Evolutionary conservation across 2,888 invertebrate species (phyloP).

Genomic region (Hartigia nigra): DNA sequence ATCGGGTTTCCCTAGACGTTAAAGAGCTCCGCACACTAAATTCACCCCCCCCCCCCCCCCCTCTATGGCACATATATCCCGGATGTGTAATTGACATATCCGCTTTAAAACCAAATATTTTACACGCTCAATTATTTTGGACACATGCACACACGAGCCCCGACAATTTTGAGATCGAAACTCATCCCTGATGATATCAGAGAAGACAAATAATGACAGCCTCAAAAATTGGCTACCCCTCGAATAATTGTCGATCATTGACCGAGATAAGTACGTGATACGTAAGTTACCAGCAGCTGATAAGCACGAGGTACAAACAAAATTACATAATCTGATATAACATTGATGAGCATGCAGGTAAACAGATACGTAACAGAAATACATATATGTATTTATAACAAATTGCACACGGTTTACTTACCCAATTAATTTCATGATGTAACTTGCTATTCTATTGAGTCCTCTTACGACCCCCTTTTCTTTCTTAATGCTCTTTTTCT

Average conservation of each 20-base stretch:
- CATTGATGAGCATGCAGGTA: not conserved
- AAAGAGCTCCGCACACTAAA: not conserved
- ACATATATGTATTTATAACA: not conserved
- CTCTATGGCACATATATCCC: not conserved
- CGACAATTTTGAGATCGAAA: not conserved
- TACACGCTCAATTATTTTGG: not conserved
- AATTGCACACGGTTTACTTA: slow-evolving; percentile 29
- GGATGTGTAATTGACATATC: not conserved
- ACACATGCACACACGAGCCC: not conserved
- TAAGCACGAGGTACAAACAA: not conserved
- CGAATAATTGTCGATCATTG: not conserved
- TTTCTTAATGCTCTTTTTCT: slow-evolving; percentile 16
- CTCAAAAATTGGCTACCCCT: not conserved
- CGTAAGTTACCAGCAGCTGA: not conserved
- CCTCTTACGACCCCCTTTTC: not conserved
- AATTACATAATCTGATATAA: not conserved
- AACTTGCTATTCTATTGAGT: not conserved
- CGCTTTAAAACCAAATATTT: not conserved
- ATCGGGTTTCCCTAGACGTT: not conserved
- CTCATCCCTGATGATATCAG: not conserved
- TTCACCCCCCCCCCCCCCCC: too few species aligned
- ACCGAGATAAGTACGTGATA: not conserved
- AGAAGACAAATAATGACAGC: not conserved
- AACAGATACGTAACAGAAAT: not conserved
- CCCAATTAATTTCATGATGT: slow-evolving; percentile 32